A percentile compares a stretch with the other conserved stretches of the same genome.
Conservation (phyloP, 1,140 invertebrate species). For the Brachionus koreanus region DNA sequence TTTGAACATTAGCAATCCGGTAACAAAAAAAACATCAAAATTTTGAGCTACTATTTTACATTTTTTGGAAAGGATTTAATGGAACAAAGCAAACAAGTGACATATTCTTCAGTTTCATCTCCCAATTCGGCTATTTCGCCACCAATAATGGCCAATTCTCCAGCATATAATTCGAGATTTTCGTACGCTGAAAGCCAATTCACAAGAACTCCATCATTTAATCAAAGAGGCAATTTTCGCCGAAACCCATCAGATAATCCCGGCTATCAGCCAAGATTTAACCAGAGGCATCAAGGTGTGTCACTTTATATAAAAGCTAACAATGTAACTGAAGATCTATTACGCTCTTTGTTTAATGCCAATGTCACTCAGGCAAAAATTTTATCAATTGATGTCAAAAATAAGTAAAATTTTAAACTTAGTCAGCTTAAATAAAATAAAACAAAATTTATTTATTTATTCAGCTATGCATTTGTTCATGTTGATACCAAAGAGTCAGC, state of each 20-base stretch:
- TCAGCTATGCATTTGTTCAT: constrained; percentile 37
- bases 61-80: neutral
- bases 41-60: neutral
- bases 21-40: neutral
- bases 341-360: neutral
- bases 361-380: constrained; percentile 37
- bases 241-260: neutral
- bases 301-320: constrained; percentile 35
- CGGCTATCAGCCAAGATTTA: neutral
- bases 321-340: constrained; percentile 30
- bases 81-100: constrained; percentile 35
- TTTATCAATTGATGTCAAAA: constrained; percentile 32
- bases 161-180: constrained; percentile 5
- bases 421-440: neutral
- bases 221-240: constrained; percentile 4
- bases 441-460: no score
- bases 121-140: constrained; percentile 1
- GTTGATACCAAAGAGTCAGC: constrained; percentile 37
- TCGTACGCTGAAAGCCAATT: neutral
- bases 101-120: constrained; percentile 29
- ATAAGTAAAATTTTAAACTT: neutral
- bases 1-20: neutral
- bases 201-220: neutral
- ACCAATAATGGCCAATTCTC: neutral
- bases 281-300: constrained; percentile 19